A percentile compares a stretch with the other conserved stretches of the same genome.
These are phyloP conservation scores for Pseudorhombus dupliciocellatus DNA, from an alignment of 2,113 vertebrate species.

Conservation along the genomic window DNA sequence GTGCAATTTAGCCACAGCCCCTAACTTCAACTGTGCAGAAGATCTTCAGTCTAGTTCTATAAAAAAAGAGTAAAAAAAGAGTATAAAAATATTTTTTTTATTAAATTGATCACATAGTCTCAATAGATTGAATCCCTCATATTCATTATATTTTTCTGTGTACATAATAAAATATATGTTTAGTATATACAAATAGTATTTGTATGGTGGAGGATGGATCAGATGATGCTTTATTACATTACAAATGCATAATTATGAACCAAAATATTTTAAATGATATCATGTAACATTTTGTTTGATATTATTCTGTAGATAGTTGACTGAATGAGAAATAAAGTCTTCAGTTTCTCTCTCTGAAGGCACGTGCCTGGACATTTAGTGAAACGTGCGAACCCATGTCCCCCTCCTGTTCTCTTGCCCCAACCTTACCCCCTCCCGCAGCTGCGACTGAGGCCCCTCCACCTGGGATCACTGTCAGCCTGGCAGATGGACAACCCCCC, in stretches of 20 bases:
- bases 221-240: background rate
- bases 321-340: constrained; percentile 49
- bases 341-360: constrained; percentile 2
- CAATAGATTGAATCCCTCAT: background rate
- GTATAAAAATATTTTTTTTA: no score
- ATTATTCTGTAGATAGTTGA: constrained; percentile 15
- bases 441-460: constrained; percentile 43
- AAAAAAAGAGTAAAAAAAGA: no score
- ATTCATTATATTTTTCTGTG: background rate
- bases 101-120: background rate
- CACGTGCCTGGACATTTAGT: constrained; percentile 1
- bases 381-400: background rate
- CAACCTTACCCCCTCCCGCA: constrained; percentile 26
- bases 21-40: no score
- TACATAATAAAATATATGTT: background rate
- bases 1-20: background rate
- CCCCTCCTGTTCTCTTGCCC: constrained; percentile 3
- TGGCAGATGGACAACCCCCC: constrained; percentile 48
- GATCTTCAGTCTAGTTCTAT: no score
- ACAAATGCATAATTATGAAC: constrained; percentile 5
- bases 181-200: background rate
- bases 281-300: constrained; percentile 12
- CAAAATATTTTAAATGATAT: constrained; percentile 31
- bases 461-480: constrained; percentile 33
- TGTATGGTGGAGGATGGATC: background rate